Evolutionary conservation across 2,797 vertebrate genomes (phyloP).

Genomic region (Cuniculus paca): DNA sequence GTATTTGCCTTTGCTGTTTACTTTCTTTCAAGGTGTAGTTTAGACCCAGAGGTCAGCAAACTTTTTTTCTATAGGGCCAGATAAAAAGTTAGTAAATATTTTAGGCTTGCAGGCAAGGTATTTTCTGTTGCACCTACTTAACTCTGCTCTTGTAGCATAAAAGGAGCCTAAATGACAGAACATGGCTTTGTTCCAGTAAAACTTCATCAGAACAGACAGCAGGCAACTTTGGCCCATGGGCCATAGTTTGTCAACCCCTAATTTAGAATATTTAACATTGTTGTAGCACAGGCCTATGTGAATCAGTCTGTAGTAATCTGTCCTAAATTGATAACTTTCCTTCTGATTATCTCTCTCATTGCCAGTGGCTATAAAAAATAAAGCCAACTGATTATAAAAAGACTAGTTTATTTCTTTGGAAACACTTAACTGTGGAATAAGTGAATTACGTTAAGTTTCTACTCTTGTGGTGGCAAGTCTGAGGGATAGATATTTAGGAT

Average conservation of each 20-base stretch:
- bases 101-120: neutral
- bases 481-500: neutral
- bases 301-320: neutral
- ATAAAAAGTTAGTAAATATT: neutral
- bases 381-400: neutral
- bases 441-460: neutral
- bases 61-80: neutral
- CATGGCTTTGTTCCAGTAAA: neutral
- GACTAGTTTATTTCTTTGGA: neutral
- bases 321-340: neutral
- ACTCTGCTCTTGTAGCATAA: neutral
- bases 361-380: neutral
- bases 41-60: neutral
- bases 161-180: neutral
- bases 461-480: neutral
- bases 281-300: neutral
- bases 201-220: neutral
- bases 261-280: neutral
- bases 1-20: constrained; percentile 48
- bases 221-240: neutral
- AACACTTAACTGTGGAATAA: constrained; percentile 32
- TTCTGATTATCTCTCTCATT: neutral
- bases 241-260: neutral
- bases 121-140: neutral
- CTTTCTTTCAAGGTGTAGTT: neutral